These are phyloP conservation scores for Popillia japonica DNA, from an alignment of 1,140 invertebrate genomes.

Conservation along the genomic window DNA sequence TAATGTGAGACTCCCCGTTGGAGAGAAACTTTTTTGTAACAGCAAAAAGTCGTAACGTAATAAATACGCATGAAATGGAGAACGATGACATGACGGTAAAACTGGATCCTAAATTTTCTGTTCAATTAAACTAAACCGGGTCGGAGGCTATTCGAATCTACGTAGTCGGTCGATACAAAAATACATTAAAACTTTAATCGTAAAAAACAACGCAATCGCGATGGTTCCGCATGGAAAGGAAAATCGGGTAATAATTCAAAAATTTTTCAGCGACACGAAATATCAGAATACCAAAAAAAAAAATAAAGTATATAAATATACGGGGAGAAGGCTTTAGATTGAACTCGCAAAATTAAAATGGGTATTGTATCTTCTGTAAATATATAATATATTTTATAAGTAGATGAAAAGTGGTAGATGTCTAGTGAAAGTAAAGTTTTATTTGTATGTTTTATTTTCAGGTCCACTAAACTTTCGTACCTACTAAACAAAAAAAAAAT, in stretches of 20 bases:
- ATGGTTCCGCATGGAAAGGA: background rate
- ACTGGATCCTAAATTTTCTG: conserved; percentile 18
- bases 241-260: conserved; percentile 10
- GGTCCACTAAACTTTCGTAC: no score
- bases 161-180: conserved; percentile 4
- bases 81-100: conserved; percentile 13
- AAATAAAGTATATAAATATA: background rate
- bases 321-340: background rate
- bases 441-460: no score
- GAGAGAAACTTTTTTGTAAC: background rate
- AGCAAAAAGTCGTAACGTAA: conserved; percentile 1
- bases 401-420: no score
- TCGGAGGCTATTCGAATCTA: background rate
- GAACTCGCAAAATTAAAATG: background rate
- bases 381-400: background rate
- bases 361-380: background rate
- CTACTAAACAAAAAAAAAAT: no score
- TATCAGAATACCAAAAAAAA: conserved; percentile 11
- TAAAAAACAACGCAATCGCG: background rate
- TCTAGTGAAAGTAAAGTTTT: no score
- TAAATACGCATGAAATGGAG: conserved; percentile 1
- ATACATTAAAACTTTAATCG: conserved; percentile 16
- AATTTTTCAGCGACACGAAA: conserved; percentile 10
- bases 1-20: background rate
- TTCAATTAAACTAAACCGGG: conserved; percentile 14